Evolutionary conservation across 2,888 invertebrate genomes (phyloP).

Genomic region (Yponomeuta plumbellus): DNA sequence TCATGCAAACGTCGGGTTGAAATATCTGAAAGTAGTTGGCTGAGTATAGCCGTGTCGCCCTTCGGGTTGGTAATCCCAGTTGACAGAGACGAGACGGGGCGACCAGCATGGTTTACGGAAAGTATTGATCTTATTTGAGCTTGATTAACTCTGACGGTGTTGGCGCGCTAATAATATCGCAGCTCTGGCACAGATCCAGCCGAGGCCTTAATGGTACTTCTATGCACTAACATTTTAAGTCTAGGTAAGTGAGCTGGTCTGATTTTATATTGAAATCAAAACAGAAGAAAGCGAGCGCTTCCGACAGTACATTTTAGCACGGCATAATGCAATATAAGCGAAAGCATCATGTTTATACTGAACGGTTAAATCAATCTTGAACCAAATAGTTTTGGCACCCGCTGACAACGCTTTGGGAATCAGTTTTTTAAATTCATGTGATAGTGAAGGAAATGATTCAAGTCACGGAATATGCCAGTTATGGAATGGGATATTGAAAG

Average conservation of each 20-base stretch:
- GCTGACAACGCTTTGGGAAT: neutral
- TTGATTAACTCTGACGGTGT: conserved; percentile 73
- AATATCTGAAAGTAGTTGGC: neutral
- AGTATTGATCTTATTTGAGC: conserved; percentile 75
- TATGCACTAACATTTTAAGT: conserved; percentile 62
- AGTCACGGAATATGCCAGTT: conserved; percentile 7
- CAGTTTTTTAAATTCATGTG: conserved; percentile 6
- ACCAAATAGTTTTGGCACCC: neutral
- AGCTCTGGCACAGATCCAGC: conserved; percentile 68
- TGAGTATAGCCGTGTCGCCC: conserved; percentile 20
- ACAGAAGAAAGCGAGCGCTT: neutral
- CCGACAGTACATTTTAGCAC: neutral
- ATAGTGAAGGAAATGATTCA: conserved; percentile 3
- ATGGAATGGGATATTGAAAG: conserved; percentile 16
- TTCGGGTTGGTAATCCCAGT: conserved; percentile 29
- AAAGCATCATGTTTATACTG: neutral
- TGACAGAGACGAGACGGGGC: neutral
- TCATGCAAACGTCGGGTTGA: neutral
- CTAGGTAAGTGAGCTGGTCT: conserved; percentile 40
- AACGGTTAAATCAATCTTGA: neutral
- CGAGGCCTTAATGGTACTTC: conserved; percentile 72
- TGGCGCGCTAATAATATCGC: conserved; percentile 71
- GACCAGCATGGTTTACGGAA: conserved; percentile 51
- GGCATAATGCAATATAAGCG: neutral
- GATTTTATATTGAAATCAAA: neutral